Conservation (phyloP, 2,888 invertebrate species). For the Agapostemon virescens region DNA sequence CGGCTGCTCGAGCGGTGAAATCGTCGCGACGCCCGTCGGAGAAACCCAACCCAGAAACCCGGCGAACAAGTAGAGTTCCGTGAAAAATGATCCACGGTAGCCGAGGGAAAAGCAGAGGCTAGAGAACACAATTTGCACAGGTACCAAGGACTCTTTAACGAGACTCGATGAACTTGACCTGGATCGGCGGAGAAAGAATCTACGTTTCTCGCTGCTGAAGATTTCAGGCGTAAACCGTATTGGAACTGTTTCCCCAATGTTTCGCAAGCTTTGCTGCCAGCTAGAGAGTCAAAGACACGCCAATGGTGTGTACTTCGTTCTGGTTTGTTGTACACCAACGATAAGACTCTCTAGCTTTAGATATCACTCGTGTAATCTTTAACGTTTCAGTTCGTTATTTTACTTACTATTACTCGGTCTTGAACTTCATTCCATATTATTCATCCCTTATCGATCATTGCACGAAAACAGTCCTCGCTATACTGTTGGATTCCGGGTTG, state of each 20-base stretch:
- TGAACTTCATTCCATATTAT: too few relatives aligned
- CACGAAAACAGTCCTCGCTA: too few relatives aligned
- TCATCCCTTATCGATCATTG: too few relatives aligned
- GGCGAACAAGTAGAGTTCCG: neutral
- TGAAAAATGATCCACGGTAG: conserved; percentile 6
- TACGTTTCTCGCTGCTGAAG: neutral
- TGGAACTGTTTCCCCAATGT: neutral
- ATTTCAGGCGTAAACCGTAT: neutral
- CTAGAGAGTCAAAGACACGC: neutral
- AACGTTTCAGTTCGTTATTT: too few relatives aligned
- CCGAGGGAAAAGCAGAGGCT: conserved; percentile 15
- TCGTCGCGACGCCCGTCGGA: conserved; percentile 41
- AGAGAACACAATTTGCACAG: conserved; percentile 52
- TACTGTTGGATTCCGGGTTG: too few relatives aligned
- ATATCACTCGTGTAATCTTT: too few relatives aligned
- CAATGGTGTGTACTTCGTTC: too few relatives aligned
- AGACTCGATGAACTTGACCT: conserved; percentile 70
- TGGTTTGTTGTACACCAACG: neutral
- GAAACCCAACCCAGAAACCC: neutral
- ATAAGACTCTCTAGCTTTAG: too few relatives aligned
- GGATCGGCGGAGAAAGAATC: conserved; percentile 70
- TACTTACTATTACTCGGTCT: too few relatives aligned
- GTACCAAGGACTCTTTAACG: conserved; percentile 55
- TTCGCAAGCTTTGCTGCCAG: too few relatives aligned
- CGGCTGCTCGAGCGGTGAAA: conserved; percentile 63